phyloP scores from a whole-genome alignment of 2,888 invertebrate species.

The Pristionchus mayeri region DNA sequence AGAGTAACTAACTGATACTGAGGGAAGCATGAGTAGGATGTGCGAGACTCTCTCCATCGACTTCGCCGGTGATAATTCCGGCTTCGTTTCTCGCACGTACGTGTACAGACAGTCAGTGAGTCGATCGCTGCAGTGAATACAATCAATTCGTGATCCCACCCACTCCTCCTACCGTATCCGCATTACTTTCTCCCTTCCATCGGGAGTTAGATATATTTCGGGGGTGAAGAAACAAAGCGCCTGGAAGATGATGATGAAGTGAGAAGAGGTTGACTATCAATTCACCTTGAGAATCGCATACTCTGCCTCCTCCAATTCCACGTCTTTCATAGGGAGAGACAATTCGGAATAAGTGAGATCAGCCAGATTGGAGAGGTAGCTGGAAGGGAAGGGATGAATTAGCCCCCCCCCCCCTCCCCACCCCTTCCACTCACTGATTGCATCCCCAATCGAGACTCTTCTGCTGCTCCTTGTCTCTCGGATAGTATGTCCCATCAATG shows the following conservation, averaged over 20 bases:
- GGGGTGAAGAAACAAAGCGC: slow-evolving; percentile 10
- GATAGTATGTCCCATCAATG: slow-evolving; percentile 41
- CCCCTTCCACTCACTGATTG: slow-evolving; percentile 43
- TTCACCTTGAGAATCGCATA: slow-evolving; percentile 32
- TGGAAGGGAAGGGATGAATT: no score
- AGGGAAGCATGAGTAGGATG: slow-evolving; percentile 29
- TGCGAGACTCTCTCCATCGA: slow-evolving; percentile 30
- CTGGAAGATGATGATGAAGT: neutral
- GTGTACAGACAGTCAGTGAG: neutral
- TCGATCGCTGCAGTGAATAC: slow-evolving; percentile 11
- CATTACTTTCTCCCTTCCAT: neutral
- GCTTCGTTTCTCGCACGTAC: neutral
- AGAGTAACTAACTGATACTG: neutral
- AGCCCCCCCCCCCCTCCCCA: no score
- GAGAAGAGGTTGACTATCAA: neutral
- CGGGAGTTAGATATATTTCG: neutral
- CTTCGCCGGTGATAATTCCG: neutral
- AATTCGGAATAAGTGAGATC: neutral
- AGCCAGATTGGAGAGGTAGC: slow-evolving; percentile 33
- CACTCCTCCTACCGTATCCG: neutral
- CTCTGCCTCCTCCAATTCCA: slow-evolving; percentile 28
- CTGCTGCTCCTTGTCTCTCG: slow-evolving; percentile 22
- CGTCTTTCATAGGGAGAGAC: slow-evolving; percentile 4
- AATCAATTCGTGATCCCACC: neutral
- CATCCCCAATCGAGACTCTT: slow-evolving; percentile 19